Percentiles rank a stretch among this genome's conserved stretches.
Evolutionary conservation across 2,113 vertebrate genomes (phyloP).

Genomic region (Pangasianodon gigas): DNA sequence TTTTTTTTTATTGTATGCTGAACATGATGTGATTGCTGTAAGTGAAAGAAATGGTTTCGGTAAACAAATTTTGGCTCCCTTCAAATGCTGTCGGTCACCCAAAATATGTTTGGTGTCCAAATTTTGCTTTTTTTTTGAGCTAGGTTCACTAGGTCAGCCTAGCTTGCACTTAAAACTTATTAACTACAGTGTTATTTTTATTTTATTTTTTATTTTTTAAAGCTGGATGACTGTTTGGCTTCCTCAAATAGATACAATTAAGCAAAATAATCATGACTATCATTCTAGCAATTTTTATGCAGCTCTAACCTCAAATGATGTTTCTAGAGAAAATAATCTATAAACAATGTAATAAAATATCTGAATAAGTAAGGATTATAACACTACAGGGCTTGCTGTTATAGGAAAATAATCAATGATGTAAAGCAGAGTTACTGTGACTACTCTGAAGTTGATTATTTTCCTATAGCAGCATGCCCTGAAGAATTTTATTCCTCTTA

Average conservation of each 20-base stretch:
- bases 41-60: too few relatives aligned
- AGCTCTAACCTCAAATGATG: neutral
- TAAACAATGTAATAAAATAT: neutral
- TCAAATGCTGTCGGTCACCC: too few relatives aligned
- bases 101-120: too few relatives aligned
- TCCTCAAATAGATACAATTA: neutral
- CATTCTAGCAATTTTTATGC: neutral
- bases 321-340: neutral
- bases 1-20: too few relatives aligned
- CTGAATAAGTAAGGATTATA: neutral
- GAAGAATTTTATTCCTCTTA: neutral
- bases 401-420: neutral
- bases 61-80: too few relatives aligned
- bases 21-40: too few relatives aligned
- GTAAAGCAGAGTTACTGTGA: neutral
- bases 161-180: too few relatives aligned
- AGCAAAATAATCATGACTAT: neutral
- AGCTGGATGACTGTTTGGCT: too few relatives aligned
- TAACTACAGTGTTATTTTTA: too few relatives aligned
- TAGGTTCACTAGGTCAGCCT: neutral
- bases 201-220: too few relatives aligned
- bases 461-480: neutral
- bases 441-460: neutral
- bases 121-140: neutral
- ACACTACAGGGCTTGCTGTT: neutral